Evolutionary conservation across 1,140 invertebrate genomes (phyloP).

Genomic region (Euura saliciscinereae): DNA sequence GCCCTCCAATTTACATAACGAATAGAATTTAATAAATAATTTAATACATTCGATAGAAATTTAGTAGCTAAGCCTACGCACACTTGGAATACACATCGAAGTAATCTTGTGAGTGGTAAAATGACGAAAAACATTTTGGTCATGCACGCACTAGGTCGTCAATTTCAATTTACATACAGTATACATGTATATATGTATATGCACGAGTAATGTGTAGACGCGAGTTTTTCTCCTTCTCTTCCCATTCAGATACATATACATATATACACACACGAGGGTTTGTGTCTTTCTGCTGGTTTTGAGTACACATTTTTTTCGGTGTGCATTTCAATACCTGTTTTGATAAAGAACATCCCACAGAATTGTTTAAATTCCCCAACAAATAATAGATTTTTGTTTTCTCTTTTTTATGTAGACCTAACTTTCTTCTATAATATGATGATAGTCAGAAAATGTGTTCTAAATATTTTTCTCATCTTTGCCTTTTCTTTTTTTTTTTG

Average conservation of each 20-base stretch:
- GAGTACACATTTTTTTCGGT: not conserved
- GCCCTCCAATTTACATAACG: conserved; percentile 1
- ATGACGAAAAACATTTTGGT: conserved; percentile 5
- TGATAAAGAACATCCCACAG: not conserved
- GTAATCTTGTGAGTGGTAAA: conserved; percentile 8
- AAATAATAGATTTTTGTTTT: not conserved
- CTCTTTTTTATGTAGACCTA: not conserved
- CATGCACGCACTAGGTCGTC: not conserved
- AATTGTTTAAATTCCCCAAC: not conserved
- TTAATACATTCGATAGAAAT: conserved; percentile 14
- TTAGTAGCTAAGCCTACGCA: conserved; percentile 10
- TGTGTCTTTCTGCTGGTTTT: not conserved
- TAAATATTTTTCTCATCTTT: no score
- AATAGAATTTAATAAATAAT: conserved; percentile 12
- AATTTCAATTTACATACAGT: not conserved
- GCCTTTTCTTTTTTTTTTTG: not conserved
- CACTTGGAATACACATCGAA: conserved; percentile 15
- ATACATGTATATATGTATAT: not conserved
- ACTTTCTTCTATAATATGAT: not conserved
- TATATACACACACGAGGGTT: not conserved
- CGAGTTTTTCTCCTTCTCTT: not conserved
- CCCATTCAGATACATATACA: not conserved
- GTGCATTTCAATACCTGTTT: not conserved
- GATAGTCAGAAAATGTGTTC: not conserved
- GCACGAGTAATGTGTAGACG: not conserved